Base-by-base conservation (phyloP, 2,797 vertebrate species). In the Apogon hyalosoma region DNA sequence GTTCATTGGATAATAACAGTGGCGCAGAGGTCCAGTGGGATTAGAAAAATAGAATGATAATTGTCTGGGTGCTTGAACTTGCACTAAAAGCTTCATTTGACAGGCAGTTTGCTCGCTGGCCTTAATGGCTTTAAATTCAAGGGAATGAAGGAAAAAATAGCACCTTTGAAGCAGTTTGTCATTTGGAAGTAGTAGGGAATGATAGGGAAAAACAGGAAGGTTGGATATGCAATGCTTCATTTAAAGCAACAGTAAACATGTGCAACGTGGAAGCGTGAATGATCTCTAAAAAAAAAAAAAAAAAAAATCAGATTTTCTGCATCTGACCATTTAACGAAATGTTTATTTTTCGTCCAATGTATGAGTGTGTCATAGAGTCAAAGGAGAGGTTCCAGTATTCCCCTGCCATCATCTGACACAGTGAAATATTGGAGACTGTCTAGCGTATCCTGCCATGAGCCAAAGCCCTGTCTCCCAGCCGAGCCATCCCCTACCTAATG, bases 41-140 rank as follows among this genome's bases (percentile, higher is more conserved):
- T 69, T 46, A 66, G 49, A 12, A 73, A 53, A 72, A 75, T 62
- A 67, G 28, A 63, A 63, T 55, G 21, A 60, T 68, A 68, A 79
- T 77, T 58, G 53, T 71, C n/a, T 62, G 65, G 57, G 50, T 53
- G 33, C 40, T 70, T 79, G 56, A 70, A 79, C 73, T 66, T 59
- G 47, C 59, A 64, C 53, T 77, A 69, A 77, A 67, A 77, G 67
- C 75, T 63, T 70, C 4, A 70, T 75, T 55, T 72, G 60, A 73
- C 55, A 61, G 57, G 59, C 54, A 3, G 16, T 78, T 69, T 82
- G 56, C 64, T 70, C 63, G 36, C 62, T 56, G 57, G 54, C 40
- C 45, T 69, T 72, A 72, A 77, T 80, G 42, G 50, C 45, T 86
- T 70, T 40, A 60, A 60, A 65, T 70, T 15, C 11, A 49, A 18